Evolutionary conservation across 1,140 invertebrate species (phyloP), one percentile per base, ranked within the genome.

Genomic region (Doryteuthis pealeii): DNA sequence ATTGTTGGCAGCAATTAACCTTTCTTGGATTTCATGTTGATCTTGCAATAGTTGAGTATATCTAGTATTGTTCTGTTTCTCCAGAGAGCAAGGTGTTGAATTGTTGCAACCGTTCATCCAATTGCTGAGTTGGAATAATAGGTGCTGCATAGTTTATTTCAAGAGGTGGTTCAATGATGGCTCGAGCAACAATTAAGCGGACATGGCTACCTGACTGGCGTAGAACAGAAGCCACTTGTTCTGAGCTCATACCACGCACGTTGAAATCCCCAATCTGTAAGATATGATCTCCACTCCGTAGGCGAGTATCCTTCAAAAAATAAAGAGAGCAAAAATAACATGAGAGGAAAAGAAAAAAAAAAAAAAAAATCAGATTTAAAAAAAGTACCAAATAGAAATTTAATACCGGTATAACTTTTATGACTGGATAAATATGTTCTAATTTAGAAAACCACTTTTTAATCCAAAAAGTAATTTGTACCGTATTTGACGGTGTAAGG

Each of bases 261-360:
- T 95, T 96, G 68, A 97, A 94, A 78, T 96, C 94, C 10, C 95
- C 94, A 77, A 98, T 96, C 89, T 97, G 95, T 70, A 98, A 90
- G 70, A 98, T 93, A 88, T 98, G 96, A 88, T 98, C 96, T 18
- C 95, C 96, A 86, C 94, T 93, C 85, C 94, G 94, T 72, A 98
- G 89, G 10, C 95, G 90, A 8, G 92, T 93, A 89, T 97, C 95
- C 90, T 94, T 5, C 18, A 62, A 62, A 14, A 22, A n/a, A 14
- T 15, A 40, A 10, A 10, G 10, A 10, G 10, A 40, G 10, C 35
- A 40, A 40, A 10, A 40, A 40, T 5, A 10, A 40, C 10, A 40
- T 40, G 35, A 40, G n/a, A n/a, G n/a, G n/a, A n/a, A n/a, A n/a
- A n/a, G n/a, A n/a, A n/a, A n/a, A n/a, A n/a, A n/a, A n/a, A n/a